These are phyloP conservation scores for Takifugu ocellatus DNA, from an alignment of 2,797 vertebrate genomes.

Conservation along the genomic window DNA sequence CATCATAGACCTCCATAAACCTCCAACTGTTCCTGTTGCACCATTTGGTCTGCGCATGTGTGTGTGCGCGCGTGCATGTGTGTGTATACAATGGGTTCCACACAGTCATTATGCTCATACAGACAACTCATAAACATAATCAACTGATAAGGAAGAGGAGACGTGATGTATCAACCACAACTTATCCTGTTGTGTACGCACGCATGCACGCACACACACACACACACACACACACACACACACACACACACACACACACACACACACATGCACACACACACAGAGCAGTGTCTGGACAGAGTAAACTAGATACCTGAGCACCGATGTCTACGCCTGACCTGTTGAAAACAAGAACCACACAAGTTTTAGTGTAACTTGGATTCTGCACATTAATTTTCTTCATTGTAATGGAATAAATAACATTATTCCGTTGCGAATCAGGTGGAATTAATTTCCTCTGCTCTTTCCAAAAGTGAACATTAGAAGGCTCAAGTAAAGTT, in stretches of 20 bases:
- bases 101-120: slow-evolving; percentile 52
- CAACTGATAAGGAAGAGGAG: slow-evolving; percentile 61
- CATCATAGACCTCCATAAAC: background rate
- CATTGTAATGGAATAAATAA: too few species aligned
- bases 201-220: slow-evolving; percentile 8
- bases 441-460: too few species aligned
- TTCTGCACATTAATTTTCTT: too few species aligned
- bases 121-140: slow-evolving; percentile 65
- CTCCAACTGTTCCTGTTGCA: slow-evolving; percentile 2
- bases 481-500: too few species aligned
- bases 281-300: slow-evolving; percentile 18
- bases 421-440: too few species aligned
- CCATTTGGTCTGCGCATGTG: slow-evolving; percentile 1
- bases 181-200: slow-evolving; percentile 8
- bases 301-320: slow-evolving; percentile 8
- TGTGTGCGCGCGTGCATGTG: slow-evolving; percentile 4
- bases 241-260: slow-evolving; percentile 8
- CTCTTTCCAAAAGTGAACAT: too few species aligned
- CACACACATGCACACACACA: slow-evolving; percentile 8
- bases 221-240: slow-evolving; percentile 1
- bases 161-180: slow-evolving; percentile 49
- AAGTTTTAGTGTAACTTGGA: too few species aligned
- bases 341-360: background rate
- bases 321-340: slow-evolving; percentile 5
- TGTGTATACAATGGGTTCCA: slow-evolving; percentile 10